Evolutionary conservation across 2,888 invertebrate species (phyloP).

Genomic region (Cheilosia urbana): DNA sequence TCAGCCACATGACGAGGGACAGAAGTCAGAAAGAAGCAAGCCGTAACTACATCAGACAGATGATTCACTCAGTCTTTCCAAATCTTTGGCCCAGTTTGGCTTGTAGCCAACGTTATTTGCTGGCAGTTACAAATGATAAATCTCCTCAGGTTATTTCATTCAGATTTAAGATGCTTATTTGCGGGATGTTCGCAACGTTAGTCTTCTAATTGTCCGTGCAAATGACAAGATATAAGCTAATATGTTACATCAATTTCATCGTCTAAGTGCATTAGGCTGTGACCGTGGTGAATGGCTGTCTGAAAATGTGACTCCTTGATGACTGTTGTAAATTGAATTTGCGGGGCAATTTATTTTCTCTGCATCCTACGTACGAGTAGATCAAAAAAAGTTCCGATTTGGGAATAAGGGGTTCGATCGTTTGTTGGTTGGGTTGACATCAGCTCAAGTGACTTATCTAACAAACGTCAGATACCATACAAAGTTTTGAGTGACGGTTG

Average conservation of each 20-base stretch:
- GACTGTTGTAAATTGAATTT: neutral
- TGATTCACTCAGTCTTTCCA: too few species aligned
- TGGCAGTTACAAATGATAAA: constrained; percentile 17
- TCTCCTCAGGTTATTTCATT: constrained; percentile 22
- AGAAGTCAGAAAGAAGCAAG: too few species aligned
- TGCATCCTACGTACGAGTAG: neutral
- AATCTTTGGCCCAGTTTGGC: neutral
- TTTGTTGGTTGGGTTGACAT: too few species aligned
- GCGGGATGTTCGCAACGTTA: constrained; percentile 9
- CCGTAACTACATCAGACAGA: too few species aligned
- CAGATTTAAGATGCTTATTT: constrained; percentile 9
- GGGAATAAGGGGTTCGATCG: neutral
- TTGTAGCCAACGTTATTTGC: neutral
- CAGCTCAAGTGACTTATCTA: too few species aligned
- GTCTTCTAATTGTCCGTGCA: constrained; percentile 21
- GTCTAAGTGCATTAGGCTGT: neutral
- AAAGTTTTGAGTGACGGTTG: too few species aligned
- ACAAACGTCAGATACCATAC: too few species aligned
- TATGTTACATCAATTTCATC: neutral
- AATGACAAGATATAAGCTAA: constrained; percentile 17
- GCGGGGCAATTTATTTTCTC: neutral
- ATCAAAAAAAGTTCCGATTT: neutral
- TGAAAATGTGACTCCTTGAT: constrained; percentile 14
- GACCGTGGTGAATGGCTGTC: constrained; percentile 7
- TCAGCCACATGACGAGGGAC: too few species aligned